These are phyloP conservation scores for Theristus sp. DNA, from an alignment of 2,888 invertebrate species.

Conservation along the genomic window DNA sequence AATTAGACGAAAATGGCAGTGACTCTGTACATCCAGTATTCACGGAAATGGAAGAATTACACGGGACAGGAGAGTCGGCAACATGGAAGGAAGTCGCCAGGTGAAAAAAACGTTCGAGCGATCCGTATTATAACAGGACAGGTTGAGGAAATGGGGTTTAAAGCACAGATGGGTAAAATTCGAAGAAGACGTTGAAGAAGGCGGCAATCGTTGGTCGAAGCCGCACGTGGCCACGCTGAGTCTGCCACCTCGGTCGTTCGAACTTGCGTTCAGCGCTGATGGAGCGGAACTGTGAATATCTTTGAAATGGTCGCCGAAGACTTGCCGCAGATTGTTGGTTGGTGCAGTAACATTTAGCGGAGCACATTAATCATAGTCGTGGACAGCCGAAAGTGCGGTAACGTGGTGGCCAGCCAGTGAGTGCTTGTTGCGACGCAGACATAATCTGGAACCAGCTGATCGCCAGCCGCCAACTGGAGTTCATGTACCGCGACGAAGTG, in stretches of 20 bases:
- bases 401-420: too few relatives aligned
- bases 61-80: slow-evolving; percentile 17
- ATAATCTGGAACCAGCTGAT: slow-evolving; percentile 9
- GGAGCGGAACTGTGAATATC: slow-evolving; percentile 73
- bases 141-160: not conserved
- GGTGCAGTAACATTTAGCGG: too few relatives aligned
- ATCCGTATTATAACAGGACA: too few relatives aligned
- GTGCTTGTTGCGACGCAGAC: slow-evolving; percentile 1
- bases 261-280: too few relatives aligned
- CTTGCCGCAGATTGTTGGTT: slow-evolving; percentile 3
- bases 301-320: slow-evolving; percentile 75
- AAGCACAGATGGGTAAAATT: slow-evolving; percentile 50
- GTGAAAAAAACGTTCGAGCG: too few relatives aligned
- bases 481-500: slow-evolving; percentile 51
- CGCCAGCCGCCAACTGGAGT: slow-evolving; percentile 49
- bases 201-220: slow-evolving; percentile 91
- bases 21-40: slow-evolving; percentile 59
- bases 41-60: slow-evolving; percentile 86
- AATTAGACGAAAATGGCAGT: slow-evolving; percentile 73
- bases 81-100: not conserved
- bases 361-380: too few relatives aligned
- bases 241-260: too few relatives aligned
- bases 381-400: too few relatives aligned
- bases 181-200: slow-evolving; percentile 71
- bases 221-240: slow-evolving; percentile 71